phyloP scores from a whole-genome alignment of 2,113 vertebrate species.

The Cisticola juncidis region DNA sequence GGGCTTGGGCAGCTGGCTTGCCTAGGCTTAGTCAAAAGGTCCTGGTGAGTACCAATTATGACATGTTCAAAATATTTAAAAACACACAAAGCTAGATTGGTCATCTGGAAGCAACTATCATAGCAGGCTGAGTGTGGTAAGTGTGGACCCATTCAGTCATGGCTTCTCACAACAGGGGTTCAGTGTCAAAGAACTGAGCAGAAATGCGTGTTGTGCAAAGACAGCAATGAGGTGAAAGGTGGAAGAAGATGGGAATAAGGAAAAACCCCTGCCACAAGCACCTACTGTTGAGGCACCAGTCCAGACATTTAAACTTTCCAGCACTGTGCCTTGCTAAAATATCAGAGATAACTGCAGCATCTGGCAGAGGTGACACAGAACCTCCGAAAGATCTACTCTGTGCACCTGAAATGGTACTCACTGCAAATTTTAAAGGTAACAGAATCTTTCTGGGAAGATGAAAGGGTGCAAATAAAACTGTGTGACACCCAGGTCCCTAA shows the following conservation, averaged over 20 bases:
- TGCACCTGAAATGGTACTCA: background rate
- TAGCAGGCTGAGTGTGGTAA: background rate
- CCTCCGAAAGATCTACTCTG: background rate
- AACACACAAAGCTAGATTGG: background rate
- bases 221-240: background rate
- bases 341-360: background rate
- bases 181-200: background rate
- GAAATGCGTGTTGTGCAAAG: fast-evolving
- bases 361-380: background rate
- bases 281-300: background rate
- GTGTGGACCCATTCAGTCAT: background rate
- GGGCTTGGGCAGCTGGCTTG: background rate
- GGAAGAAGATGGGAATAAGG: background rate
- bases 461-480: background rate
- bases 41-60: background rate
- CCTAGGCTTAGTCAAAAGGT: background rate
- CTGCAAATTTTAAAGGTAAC: background rate
- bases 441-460: background rate
- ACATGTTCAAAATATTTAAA: background rate
- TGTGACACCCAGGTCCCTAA: background rate
- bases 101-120: background rate
- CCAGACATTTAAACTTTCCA: background rate
- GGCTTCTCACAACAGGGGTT: background rate
- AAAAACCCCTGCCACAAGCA: background rate
- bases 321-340: background rate